Base-by-base conservation (phyloP, 1,140 invertebrate genomes). In the Alviniconcha marisindica region DNA sequence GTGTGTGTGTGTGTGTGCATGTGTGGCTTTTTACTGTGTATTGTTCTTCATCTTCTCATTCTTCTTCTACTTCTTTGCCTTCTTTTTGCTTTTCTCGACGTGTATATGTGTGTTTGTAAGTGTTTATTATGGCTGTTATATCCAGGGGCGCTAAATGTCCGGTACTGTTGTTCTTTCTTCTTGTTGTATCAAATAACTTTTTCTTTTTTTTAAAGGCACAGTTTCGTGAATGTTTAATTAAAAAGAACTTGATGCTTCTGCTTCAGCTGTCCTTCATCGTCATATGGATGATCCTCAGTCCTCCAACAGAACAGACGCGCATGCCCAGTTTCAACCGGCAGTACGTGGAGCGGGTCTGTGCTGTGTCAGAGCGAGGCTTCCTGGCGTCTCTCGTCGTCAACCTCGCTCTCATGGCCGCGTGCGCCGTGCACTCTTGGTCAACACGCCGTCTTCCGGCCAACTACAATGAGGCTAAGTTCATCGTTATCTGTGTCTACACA, bases 361-460 rank as follows among this genome's bases (percentile, higher is more conserved):
- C 40, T 5, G 48, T 81, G 21, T 83, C 83, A 21, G 83, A 84
- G 21, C 77, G 54, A 33, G 85, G 83, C 36, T 88, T 88, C 63
- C 54, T 85, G 1, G 77, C 76, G 24, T 79, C 83, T 31, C 33
- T 98, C 92, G 96, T 95, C 85, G 98, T 97, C 94, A 97, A 97
- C 0, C 96, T 98, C 85, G 93, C 97, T 42, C 94, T 98, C 33
- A 97, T 98, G 86, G 93, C 97, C 14, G 94, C 97, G 2, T 98
- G 97, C 92, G 98, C 97, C 0, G 95, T 97, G 15, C 98, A 98
- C 91, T 97, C 97, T 3, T 95, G 98, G 0, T 94, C 97, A 66
- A 89, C 89, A 15, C 82, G 90, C 60, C 86, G 86, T 54, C 84
- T 90, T 18, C 90, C 90, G n/a, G 87, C 90, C 51, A 90, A 90